Percentiles rank a stretch among this genome's conserved stretches.
These are phyloP conservation scores for Drosophila planitibia DNA, from an alignment of 2,888 invertebrate species.

Conservation along the genomic window DNA sequence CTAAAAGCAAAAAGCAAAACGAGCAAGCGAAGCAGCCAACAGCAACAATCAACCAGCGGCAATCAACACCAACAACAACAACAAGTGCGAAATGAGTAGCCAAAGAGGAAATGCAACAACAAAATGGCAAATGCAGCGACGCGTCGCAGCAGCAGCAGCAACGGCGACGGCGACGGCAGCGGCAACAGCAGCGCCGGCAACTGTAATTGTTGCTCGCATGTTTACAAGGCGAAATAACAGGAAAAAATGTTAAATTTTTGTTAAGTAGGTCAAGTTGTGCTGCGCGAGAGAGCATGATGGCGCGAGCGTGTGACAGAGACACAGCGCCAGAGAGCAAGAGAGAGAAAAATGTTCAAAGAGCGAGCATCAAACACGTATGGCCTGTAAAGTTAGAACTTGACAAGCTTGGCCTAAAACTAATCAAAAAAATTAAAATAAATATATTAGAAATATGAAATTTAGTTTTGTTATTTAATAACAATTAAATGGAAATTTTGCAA, in stretches of 20 bases:
- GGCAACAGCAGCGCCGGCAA: slow-evolving; percentile 67
- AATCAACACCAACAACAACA: slow-evolving; percentile 46
- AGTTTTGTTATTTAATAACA: background rate
- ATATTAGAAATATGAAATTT: background rate
- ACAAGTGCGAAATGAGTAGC: slow-evolving; percentile 74
- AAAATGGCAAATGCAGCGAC: slow-evolving; percentile 65
- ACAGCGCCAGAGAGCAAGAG: slow-evolving; percentile 1
- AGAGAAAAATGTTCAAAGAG: slow-evolving; percentile 27
- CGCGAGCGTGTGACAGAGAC: slow-evolving; percentile 17
- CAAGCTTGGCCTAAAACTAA: background rate
- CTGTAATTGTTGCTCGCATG: slow-evolving; percentile 80
- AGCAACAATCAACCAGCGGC: slow-evolving; percentile 55
- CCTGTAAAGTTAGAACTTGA: slow-evolving; percentile 40
- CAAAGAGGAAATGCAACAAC: slow-evolving; percentile 78
- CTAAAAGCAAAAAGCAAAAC: slow-evolving; percentile 56
- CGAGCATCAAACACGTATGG: slow-evolving; percentile 68
- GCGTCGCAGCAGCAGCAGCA: slow-evolving; percentile 42
- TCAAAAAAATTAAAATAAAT: background rate
- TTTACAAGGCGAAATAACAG: slow-evolving; percentile 84
- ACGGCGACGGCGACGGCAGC: slow-evolving; percentile 23
- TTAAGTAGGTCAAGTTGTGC: slow-evolving; percentile 85
- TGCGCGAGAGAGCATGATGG: slow-evolving; percentile 26
- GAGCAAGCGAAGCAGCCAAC: slow-evolving; percentile 39
- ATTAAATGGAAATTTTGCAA: background rate
- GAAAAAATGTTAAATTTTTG: slow-evolving; percentile 82